Percentiles rank a stretch among this genome's conserved stretches.
Evolutionary conservation across 2,113 vertebrate genomes (phyloP).

Genomic region (Lucifuga dentata): DNA sequence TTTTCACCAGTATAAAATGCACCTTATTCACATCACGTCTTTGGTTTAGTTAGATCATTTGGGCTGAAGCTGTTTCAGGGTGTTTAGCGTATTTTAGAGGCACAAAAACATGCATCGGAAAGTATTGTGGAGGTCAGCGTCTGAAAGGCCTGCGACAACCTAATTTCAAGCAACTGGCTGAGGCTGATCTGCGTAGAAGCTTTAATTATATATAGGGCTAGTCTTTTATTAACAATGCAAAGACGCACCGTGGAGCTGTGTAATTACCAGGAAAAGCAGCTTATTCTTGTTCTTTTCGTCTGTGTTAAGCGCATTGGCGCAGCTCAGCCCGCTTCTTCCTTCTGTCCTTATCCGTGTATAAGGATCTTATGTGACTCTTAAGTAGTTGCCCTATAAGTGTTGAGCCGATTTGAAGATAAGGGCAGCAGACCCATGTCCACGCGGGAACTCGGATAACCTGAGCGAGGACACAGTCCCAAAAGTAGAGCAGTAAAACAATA

Average conservation of each 20-base stretch:
- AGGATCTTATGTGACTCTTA: constrained; percentile 80
- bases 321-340: constrained; percentile 76
- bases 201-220: constrained; percentile 78
- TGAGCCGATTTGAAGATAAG: constrained; percentile 79
- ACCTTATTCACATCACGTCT: background rate
- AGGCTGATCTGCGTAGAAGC: constrained; percentile 63
- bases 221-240: constrained; percentile 82
- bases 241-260: constrained; percentile 76
- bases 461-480: constrained; percentile 19
- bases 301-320: constrained; percentile 81
- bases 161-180: constrained; percentile 42
- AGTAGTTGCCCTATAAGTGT: constrained; percentile 72
- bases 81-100: background rate
- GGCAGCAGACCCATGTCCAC: constrained; percentile 49
- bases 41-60: no score
- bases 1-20: background rate
- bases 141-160: constrained; percentile 44
- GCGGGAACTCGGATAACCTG: constrained; percentile 29
- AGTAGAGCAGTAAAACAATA: background rate
- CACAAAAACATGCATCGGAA: no score
- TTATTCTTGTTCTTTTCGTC: constrained; percentile 77
- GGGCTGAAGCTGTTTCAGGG: background rate
- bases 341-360: constrained; percentile 75
- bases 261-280: constrained; percentile 84
- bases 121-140: no score